These are phyloP conservation scores for Centropus unirufus DNA, from an alignment of 2,113 vertebrate genomes.

Conservation along the genomic window DNA sequence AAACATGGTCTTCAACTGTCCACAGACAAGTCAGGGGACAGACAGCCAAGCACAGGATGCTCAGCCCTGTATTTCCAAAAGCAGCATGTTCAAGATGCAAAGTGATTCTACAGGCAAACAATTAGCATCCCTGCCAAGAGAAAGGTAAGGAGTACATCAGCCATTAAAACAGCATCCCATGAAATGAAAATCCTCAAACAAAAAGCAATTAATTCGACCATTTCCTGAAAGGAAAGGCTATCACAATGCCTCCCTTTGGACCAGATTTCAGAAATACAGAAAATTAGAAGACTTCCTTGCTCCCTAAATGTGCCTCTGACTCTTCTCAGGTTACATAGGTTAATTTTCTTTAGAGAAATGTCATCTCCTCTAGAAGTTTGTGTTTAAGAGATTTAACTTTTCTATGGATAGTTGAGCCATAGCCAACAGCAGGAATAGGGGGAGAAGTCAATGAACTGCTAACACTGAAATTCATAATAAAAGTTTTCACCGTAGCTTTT, in stretches of 20 bases:
- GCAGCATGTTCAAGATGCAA: slow-evolving; percentile 1
- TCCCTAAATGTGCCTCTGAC: neutral
- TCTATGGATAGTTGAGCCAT: neutral
- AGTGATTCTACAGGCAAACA: slow-evolving; percentile 62
- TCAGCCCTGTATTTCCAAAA: neutral
- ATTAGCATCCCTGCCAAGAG: slow-evolving; percentile 45
- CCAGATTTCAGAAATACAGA: slow-evolving; percentile 29
- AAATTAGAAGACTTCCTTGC: slow-evolving; percentile 10
- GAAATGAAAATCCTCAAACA: slow-evolving; percentile 29
- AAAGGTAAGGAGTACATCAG: slow-evolving; percentile 36
- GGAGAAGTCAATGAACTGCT: neutral
- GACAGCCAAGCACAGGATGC: slow-evolving; percentile 39
- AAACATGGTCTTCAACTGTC: slow-evolving; percentile 22
- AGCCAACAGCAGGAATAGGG: neutral
- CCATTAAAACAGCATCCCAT: slow-evolving; percentile 40
- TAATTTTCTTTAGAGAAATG: slow-evolving; percentile 35
- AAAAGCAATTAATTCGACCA: slow-evolving; percentile 35
- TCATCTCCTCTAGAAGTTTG: slow-evolving; percentile 27
- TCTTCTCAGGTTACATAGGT: slow-evolving; percentile 1
- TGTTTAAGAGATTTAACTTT: slow-evolving; percentile 53
- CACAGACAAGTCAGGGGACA: neutral
- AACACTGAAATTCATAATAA: neutral
- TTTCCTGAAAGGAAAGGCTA: slow-evolving; percentile 40
- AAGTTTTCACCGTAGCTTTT: neutral
- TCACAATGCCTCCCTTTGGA: slow-evolving; percentile 24